Evolutionary conservation across 64 coral and sea anemone species (phyloP), one percentile per base, ranked within the genome.

Genomic region (Actinia tenebrosa): DNA sequence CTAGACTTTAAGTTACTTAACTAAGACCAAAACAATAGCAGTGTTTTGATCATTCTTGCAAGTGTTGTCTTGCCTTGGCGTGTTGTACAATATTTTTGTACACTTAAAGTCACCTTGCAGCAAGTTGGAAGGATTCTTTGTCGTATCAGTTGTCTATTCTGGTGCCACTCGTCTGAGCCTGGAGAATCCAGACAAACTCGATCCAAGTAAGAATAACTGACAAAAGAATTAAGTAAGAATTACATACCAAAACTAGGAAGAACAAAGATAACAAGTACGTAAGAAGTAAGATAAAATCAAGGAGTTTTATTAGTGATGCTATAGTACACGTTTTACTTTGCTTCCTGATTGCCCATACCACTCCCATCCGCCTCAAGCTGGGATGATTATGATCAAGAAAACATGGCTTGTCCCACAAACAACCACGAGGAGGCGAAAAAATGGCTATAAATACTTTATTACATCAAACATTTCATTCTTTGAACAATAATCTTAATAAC

Each of bases 161-260:
- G 69, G 69, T 75, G 69, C 69, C 69, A 30, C 26, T 13, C 3
- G 69, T 75, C 69, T 75, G 69, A 75, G 8, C 69, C 69, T 23
- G n/a, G 15, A 75, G 25, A 14, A 75, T 42, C 69, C 69, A 75
- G 69, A 75, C 69, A 15, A 75, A 75, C 27, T 13, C 9, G 14
- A 75, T 30, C 25, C 23, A n/a, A 30, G 26, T 11, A 30, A 75
- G 25, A 27, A 75, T 15, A 15, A 30, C 69, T 58, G 56, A 75
- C 69, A 75, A 75, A 75, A 75, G 69, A 75, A 75, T 75, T 75
- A 75, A 27, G 20, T 75, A 75, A 14, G n/a, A 26, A 75, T 75
- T 42, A 42, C 27, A 75, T 75, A 75, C 69, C 69, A 42, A 75
- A 75, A 37, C 11, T 42, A 42, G 20, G 15, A 75, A 75, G 69